Percentiles rank a stretch among this genome's conserved stretches.
phyloP scores from a whole-genome alignment of 2,888 invertebrate genomes.

The Microctonus hyperodae region DNA sequence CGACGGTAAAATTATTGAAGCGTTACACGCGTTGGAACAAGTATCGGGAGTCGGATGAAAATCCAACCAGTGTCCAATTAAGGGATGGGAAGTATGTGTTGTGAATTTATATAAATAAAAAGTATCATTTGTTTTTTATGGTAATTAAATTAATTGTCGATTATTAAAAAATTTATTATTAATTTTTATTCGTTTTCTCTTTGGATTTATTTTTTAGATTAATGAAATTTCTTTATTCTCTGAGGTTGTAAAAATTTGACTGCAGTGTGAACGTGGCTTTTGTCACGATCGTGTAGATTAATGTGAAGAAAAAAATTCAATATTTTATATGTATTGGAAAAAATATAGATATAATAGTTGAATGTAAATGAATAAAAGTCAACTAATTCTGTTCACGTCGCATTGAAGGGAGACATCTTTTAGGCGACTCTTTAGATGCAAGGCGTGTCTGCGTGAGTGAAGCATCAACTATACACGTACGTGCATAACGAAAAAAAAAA shows the following conservation, averaged over 20 bases:
- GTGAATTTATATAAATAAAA: not conserved
- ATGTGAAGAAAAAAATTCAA: too few relatives aligned
- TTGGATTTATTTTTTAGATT: not conserved
- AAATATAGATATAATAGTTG: too few relatives aligned
- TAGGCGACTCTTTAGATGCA: not conserved
- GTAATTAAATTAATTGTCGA: not conserved
- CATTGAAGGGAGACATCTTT: not conserved
- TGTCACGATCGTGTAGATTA: not conserved
- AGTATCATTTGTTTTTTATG: not conserved
- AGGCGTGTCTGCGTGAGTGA: not conserved
- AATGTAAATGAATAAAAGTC: not conserved
- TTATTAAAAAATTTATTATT: not conserved
- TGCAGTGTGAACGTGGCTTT: not conserved
- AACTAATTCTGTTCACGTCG: conserved; percentile 2
- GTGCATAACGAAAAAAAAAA: not conserved
- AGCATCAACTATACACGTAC: not conserved
- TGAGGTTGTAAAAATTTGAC: too few relatives aligned
- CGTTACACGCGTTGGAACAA: too few relatives aligned
- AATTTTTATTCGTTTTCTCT: not conserved
- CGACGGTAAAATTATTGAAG: conserved; percentile 33
- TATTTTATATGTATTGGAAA: not conserved
- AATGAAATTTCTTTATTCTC: too few relatives aligned
- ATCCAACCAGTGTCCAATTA: conserved; percentile 17
- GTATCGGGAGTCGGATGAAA: not conserved
- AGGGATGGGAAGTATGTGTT: not conserved